Base-by-base conservation (phyloP, 2,888 invertebrate genomes). In the Coenonympha arcania region DNA sequence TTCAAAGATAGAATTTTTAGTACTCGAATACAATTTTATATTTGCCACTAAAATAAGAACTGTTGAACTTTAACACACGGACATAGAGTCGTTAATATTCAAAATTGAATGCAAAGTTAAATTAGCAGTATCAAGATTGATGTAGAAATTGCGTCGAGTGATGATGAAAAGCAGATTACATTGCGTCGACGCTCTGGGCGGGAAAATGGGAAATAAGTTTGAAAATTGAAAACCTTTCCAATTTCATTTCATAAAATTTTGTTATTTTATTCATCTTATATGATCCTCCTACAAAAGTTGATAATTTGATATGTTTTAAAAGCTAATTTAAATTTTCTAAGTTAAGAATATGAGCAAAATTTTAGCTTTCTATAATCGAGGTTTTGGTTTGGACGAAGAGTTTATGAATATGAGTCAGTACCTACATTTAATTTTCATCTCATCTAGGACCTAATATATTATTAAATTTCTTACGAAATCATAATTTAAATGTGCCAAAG, bases 151-250 rank as follows among this genome's bases (percentile, higher is more conserved):
- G 61, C 67, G 59, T 42, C 65, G 64, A 60, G 68, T 75, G 80
- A 76, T 75, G 80, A 76, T 76, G 78, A 81, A 71, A 73, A 67
- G 68, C 63, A 71, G 69, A 79, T 81, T 79, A 71, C 69, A 70
- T 73, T 62, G 66, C 66, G 72, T 69, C 68, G 73, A 74, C 70
- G 73, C 74, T 74, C 64, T 73, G 71, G 76, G 78, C 75, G 73
- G 76, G 73, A 79, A 69, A 74, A 71, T 73, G 63, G 63, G 58
- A 69, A 69, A 70, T 68, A 62, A 57, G 58, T 51, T 53, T 33
- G 55, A 54, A 62, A 65, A 66, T 64, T 64, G 61, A 66, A 60
- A 53, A 51, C 55, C 13, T 19, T 50, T 36, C 6, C 24, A 45
- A 45, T 37, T 24, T 48, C 40, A 43, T 40, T 40, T 42, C 37